Percentiles rank a stretch among this genome's conserved stretches.
Conservation (phyloP, 2,888 invertebrate species). For the Ariolimax columbianus region DNA sequence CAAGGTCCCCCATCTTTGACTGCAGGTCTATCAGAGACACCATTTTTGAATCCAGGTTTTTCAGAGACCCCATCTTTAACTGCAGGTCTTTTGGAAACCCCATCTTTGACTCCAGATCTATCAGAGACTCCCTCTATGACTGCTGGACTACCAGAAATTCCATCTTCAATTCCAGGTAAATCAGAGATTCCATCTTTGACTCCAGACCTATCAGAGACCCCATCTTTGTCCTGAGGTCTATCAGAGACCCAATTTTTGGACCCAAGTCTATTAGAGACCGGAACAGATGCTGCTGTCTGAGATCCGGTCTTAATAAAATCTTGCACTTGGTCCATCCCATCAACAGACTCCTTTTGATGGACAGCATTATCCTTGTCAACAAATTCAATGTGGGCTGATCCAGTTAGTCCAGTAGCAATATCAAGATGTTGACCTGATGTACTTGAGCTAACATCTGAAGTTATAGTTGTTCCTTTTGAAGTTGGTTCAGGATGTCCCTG, state of each 20-base stretch:
- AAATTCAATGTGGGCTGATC: neutral
- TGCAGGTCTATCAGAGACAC: neutral
- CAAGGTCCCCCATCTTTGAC: neutral
- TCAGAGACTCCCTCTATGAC: neutral
- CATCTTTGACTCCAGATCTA: no score
- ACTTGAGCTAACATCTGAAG: no score
- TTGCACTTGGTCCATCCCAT: neutral
- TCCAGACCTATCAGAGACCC: no score
- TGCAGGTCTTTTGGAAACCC: no score
- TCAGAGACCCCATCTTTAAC: no score
- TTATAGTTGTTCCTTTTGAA: no score
- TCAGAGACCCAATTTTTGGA: neutral
- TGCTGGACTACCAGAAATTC: no score
- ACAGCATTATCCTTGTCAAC: neutral
- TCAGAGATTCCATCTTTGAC: no score
- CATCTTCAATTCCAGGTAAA: no score
- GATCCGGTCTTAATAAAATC: neutral
- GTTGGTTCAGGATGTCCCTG: neutral
- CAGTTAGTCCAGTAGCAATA: neutral
- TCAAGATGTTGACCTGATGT: neutral
- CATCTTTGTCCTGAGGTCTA: no score
- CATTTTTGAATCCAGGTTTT: neutral
- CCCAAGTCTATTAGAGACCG: no score
- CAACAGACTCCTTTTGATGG: neutral
- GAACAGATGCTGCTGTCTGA: neutral